These are phyloP conservation scores for Ochotona princeps DNA, from an alignment of 2,113 vertebrate genomes.

Conservation along the genomic window DNA sequence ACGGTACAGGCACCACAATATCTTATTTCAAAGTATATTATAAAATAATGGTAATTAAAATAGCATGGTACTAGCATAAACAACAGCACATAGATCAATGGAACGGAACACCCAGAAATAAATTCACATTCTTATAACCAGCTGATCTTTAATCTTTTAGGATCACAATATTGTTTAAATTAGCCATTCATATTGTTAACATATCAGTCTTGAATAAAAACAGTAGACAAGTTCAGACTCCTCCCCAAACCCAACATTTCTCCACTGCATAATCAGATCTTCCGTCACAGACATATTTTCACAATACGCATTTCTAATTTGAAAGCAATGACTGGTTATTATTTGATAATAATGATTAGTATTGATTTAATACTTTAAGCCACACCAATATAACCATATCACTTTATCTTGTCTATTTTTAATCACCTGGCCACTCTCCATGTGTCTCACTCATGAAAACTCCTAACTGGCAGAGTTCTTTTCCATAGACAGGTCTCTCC, in stretches of 20 bases:
- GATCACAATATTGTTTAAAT: neutral
- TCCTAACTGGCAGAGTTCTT: neutral
- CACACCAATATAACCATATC: neutral
- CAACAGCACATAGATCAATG: too few relatives aligned
- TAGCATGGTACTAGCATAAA: too few relatives aligned
- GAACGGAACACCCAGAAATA: too few relatives aligned
- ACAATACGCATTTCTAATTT: neutral
- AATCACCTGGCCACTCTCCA: neutral
- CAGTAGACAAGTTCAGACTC: neutral
- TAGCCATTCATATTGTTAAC: neutral
- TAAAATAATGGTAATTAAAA: too few relatives aligned
- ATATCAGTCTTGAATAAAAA: neutral
- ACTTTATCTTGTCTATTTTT: neutral
- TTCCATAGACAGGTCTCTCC: neutral
- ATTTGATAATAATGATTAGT: neutral
- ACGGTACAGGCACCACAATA: too few relatives aligned
- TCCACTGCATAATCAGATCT: neutral
- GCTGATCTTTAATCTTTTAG: too few relatives aligned
- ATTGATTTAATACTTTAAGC: constrained; percentile 4
- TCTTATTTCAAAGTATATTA: too few relatives aligned
- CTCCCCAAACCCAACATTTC: neutral
- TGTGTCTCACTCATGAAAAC: neutral
- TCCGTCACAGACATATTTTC: neutral
- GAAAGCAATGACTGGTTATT: neutral
- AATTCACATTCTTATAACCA: too few relatives aligned